Evolutionary conservation across 2,113 vertebrate genomes (phyloP).

Genomic region (Phylloscopus trochilus): DNA sequence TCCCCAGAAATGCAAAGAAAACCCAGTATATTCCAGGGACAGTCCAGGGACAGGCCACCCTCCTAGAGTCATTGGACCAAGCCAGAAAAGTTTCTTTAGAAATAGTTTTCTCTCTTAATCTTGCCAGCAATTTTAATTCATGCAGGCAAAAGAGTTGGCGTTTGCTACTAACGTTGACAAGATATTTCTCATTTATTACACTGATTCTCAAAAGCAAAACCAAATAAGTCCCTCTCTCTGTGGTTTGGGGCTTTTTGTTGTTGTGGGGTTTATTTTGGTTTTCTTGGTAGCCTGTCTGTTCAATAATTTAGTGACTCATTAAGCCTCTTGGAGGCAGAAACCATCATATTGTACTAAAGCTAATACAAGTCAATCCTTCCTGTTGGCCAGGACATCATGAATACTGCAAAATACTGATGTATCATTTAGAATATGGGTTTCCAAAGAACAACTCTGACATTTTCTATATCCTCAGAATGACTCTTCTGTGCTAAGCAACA

Average conservation of each 20-base stretch:
- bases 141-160: neutral
- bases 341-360: neutral
- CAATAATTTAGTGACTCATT: neutral
- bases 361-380: neutral
- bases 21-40: neutral
- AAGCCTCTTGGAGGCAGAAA: neutral
- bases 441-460: neutral
- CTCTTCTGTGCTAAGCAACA: neutral
- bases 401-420: neutral
- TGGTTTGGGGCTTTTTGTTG: neutral
- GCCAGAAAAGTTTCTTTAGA: neutral
- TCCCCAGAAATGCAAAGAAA: neutral
- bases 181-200: neutral
- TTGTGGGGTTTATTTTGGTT: neutral
- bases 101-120: neutral
- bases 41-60: neutral
- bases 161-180: neutral
- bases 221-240: neutral
- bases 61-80: neutral
- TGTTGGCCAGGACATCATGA: neutral
- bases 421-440: neutral
- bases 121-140: neutral
- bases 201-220: neutral
- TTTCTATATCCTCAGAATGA: neutral
- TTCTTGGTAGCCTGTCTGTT: neutral